Percentiles rank a stretch among this genome's conserved stretches.
phyloP scores from a whole-genome alignment of 2,797 vertebrate species.

The Pseudochirops corinnae region DNA sequence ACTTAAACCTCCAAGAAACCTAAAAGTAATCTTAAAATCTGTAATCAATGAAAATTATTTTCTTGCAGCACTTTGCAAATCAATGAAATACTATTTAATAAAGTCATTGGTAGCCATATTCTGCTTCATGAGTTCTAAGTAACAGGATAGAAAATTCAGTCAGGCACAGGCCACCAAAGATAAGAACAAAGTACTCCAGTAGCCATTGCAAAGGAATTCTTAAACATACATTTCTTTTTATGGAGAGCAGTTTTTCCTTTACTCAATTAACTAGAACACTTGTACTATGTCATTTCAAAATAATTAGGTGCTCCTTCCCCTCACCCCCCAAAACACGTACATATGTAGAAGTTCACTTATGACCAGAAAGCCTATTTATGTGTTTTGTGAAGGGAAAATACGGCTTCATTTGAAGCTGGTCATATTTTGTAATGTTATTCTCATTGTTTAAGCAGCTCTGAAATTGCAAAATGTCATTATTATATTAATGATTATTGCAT shows the following conservation, averaged over 20 bases:
- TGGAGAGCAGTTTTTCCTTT: neutral
- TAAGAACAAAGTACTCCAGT: neutral
- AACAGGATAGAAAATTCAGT: slow-evolving; percentile 38
- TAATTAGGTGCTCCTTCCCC: neutral
- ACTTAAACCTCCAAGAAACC: slow-evolving; percentile 52
- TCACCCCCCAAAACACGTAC: neutral
- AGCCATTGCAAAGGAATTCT: neutral
- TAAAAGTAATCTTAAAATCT: slow-evolving; percentile 67
- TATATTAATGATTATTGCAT: neutral
- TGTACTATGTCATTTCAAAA: neutral
- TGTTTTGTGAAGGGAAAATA: neutral
- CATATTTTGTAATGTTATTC: neutral
- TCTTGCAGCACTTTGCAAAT: slow-evolving; percentile 59
- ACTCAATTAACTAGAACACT: neutral
- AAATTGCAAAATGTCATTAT: neutral
- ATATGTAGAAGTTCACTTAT: neutral
- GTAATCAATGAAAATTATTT: slow-evolving; percentile 63
- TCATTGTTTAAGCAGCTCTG: neutral
- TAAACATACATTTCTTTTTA: neutral
- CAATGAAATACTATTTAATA: slow-evolving; percentile 62
- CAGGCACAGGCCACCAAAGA: neutral
- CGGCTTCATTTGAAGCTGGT: neutral
- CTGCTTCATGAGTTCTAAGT: slow-evolving; percentile 58
- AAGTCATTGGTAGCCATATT: slow-evolving; percentile 56
- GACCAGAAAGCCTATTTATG: neutral